Evolutionary conservation across 92 coral and sea anemone genomes (phyloP), one percentile per base, ranked within the genome.

Genomic region (Micromussa lordhowensis): DNA sequence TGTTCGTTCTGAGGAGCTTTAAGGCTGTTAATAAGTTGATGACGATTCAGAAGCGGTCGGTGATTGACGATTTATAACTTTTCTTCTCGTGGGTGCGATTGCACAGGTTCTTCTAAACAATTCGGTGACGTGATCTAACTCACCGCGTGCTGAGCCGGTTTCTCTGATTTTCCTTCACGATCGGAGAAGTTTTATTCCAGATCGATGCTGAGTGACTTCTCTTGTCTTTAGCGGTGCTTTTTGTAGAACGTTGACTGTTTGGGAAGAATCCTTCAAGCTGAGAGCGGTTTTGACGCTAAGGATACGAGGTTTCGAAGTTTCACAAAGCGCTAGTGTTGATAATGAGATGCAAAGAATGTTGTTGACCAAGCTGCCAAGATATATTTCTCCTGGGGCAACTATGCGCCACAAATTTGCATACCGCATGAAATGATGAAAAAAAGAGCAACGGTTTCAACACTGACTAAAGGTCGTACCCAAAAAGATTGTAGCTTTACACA

Each of bases 311-410:
- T 48, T 35, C 5, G 24, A 17, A 26, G 81, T 30, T 17, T 61
- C 9, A 61, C 68, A 68, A 22, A 70, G 5, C 51, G 79, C 54
- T 79, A 30, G 88, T 36, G 35, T 34, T n/a, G 16, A 3, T 57
- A 73, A 84, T 84, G 55, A 36, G 21, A 74, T 57, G 51, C 88
- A 84, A 54, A 72, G 29, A 54, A 44, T 44, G 51, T 44, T 32
- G 21, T 18, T 29, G 44, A 75, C 49, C 1, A 10, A 22, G 4
- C 9, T 81, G 85, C 75, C 29, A 55, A 16, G 82, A 54, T 16
- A 78, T 34, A 35, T 14, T 68, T 16, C 83, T 55, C 83, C 34
- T 21, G 71, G 70, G 83, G 19, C 83, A 30, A 21, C 59, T 79
- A 44, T 82, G 14, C 32, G n/a, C 24, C 61, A 21, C 35, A 66